Percentiles rank a stretch among this genome's conserved stretches.
Conservation (phyloP, 2,797 vertebrate species). For the Rhadinocentrus ornatus region DNA sequence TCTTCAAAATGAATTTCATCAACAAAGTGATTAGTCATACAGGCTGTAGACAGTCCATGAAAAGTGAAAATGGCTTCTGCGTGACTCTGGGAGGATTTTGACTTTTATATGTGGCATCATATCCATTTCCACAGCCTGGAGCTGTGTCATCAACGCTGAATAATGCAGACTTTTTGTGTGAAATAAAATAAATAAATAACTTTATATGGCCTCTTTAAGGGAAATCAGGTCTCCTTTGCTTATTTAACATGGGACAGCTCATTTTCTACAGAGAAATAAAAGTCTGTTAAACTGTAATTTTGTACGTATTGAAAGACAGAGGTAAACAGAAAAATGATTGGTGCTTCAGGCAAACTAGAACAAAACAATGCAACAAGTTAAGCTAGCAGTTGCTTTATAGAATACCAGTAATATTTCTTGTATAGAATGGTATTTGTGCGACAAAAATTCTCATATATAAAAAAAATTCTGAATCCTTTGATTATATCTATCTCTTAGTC, state of each 20-base stretch:
- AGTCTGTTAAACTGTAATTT: constrained; percentile 28
- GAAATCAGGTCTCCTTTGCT: not conserved
- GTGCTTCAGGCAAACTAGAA: constrained; percentile 16
- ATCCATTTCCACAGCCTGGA: constrained; percentile 32
- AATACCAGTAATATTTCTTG: not conserved
- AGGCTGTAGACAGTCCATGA: constrained; percentile 21
- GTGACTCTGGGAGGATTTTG: constrained; percentile 39
- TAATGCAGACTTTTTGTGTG: constrained; percentile 20
- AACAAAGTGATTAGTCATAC: constrained; percentile 43
- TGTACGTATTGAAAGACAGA: constrained; percentile 24
- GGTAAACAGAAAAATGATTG: constrained; percentile 38
- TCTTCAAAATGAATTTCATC: constrained; percentile 42
- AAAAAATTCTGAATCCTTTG: constrained; percentile 1
- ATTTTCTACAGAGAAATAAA: constrained; percentile 17
- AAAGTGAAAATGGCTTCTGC: constrained; percentile 47
- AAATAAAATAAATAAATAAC: constrained; percentile 31
- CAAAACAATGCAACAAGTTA: constrained; percentile 14
- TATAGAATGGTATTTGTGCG: not conserved
- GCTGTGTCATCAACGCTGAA: constrained; percentile 27
- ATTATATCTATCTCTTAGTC: not conserved
- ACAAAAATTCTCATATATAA: constrained; percentile 15
- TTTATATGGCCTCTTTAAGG: not conserved
- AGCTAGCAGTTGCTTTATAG: not conserved
- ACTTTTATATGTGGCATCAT: constrained; percentile 12
- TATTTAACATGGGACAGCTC: not conserved